Conservation (phyloP, 2,797 vertebrate species). For the Botia almorhae region DNA sequence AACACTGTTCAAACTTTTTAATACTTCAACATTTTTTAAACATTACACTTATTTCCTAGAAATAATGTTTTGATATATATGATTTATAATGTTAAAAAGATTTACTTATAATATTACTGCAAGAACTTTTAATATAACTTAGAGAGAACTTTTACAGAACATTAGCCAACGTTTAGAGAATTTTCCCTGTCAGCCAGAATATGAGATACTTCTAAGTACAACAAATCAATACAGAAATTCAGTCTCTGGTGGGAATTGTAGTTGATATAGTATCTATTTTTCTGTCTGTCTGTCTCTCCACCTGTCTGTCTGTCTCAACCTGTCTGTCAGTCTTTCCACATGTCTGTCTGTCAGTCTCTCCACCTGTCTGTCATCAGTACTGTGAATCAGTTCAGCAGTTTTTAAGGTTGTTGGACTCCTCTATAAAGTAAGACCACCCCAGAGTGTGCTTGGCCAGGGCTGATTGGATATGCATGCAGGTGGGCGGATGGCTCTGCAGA, state of each 20-base stretch:
- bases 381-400: neutral
- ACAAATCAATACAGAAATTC: constrained; percentile 13
- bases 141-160: too few relatives aligned
- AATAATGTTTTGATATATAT: too few relatives aligned
- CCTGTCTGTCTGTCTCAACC: too few relatives aligned
- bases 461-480: constrained; percentile 48
- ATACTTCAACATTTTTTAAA: too few relatives aligned
- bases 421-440: neutral
- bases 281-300: too few relatives aligned
- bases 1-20: too few relatives aligned
- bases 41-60: too few relatives aligned
- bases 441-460: constrained; percentile 10
- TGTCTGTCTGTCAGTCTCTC: too few relatives aligned
- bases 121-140: neutral
- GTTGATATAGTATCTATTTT: neutral
- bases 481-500: constrained; percentile 32
- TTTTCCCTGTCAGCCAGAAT: neutral
- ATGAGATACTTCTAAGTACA: neutral
- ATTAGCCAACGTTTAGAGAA: too few relatives aligned
- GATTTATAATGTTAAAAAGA: too few relatives aligned
- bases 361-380: neutral
- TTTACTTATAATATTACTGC: too few relatives aligned
- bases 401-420: neutral
- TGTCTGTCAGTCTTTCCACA: too few relatives aligned
- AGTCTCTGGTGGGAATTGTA: neutral